These are phyloP conservation scores for Muscicapa adusta DNA, from an alignment of 2,113 vertebrate species.

Conservation along the genomic window DNA sequence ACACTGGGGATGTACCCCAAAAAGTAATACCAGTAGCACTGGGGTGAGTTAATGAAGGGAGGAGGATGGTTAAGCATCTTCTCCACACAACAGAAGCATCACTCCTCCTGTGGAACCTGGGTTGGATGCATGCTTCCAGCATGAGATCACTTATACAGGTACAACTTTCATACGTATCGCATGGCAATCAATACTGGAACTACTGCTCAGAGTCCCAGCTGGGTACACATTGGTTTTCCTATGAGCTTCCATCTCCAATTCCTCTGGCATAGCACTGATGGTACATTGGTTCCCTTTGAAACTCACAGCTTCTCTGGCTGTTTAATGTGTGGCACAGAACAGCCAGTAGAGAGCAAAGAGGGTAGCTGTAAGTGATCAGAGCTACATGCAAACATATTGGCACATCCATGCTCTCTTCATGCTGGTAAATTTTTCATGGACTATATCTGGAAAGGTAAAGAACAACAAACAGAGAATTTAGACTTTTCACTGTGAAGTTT, in stretches of 20 bases:
- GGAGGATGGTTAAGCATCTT: not conserved
- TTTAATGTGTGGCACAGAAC: not conserved
- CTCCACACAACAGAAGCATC: not conserved
- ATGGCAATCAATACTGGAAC: not conserved
- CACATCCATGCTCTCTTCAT: not conserved
- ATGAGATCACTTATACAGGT: not conserved
- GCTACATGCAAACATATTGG: fast-evolving
- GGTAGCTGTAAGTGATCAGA: not conserved
- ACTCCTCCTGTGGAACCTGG: not conserved
- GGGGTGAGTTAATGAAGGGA: not conserved
- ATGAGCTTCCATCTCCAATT: not conserved
- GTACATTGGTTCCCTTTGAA: not conserved
- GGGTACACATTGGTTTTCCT: not conserved
- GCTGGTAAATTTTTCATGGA: not conserved
- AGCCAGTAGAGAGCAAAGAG: not conserved
- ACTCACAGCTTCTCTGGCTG: not conserved
- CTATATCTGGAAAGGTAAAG: not conserved
- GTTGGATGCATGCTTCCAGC: not conserved
- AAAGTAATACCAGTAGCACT: not conserved
- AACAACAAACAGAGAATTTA: not conserved
- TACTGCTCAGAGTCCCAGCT: not conserved
- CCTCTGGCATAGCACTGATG: not conserved
- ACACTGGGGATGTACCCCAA: not conserved
- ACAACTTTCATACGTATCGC: not conserved
- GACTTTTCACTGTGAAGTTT: not conserved